Conservation (phyloP, 2,113 vertebrate genomes). For the Lamprologus ornatipinnis region DNA sequence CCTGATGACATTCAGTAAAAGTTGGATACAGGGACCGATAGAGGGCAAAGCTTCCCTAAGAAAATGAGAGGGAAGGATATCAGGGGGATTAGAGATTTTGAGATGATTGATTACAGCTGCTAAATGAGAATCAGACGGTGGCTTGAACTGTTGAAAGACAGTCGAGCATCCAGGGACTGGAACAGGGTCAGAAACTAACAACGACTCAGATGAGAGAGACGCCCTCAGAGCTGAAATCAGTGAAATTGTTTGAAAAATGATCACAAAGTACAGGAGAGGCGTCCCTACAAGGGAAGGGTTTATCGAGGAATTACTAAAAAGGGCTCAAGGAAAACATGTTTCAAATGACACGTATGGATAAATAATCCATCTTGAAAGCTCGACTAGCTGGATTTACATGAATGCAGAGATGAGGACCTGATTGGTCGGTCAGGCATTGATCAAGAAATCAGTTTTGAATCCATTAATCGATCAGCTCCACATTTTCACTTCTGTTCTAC, state of each 20-base stretch:
- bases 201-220: not conserved
- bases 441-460: not conserved
- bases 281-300: not conserved
- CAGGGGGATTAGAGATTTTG: not conserved
- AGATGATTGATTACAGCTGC: fast-evolving
- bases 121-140: not conserved
- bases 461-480: not conserved
- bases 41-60: not conserved
- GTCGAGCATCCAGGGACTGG: not conserved
- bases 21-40: not conserved
- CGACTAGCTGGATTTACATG: fast-evolving
- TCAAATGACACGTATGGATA: not conserved
- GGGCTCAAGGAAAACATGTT: fast-evolving
- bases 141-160: not conserved
- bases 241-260: not conserved
- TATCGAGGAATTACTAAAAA: not conserved
- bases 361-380: not conserved
- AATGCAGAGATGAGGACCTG: not conserved
- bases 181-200: not conserved
- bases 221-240: not conserved
- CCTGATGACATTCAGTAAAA: not conserved
- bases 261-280: fast-evolving
- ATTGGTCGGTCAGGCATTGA: not conserved
- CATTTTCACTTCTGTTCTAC: not conserved
- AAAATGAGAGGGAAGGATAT: not conserved